These are phyloP conservation scores for Smutsia temminckii DNA, from an alignment of 2,797 vertebrate species.

Conservation along the genomic window DNA sequence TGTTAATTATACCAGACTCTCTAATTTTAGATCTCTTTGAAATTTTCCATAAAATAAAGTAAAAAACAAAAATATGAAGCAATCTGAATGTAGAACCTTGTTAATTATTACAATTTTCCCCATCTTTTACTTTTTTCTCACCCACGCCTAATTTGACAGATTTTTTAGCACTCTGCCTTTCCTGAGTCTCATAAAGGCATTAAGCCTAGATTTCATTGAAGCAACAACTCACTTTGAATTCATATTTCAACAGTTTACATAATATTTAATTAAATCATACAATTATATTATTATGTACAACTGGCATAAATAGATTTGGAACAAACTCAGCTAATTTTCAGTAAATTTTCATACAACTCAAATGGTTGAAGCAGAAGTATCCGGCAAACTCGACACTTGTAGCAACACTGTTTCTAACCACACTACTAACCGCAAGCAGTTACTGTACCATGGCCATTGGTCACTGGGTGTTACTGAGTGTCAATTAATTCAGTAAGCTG, in stretches of 20 bases:
- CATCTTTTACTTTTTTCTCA: conserved; percentile 47
- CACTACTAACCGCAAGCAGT: background rate
- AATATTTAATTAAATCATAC: conserved; percentile 56
- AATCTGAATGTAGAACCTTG: conserved; percentile 37
- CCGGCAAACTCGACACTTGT: background rate
- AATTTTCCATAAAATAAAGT: conserved; percentile 27
- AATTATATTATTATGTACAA: conserved; percentile 55
- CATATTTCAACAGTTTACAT: conserved; percentile 48
- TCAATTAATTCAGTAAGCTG: background rate
- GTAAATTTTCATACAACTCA: background rate
- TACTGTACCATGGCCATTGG: background rate
- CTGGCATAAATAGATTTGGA: conserved; percentile 55
- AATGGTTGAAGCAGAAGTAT: background rate
- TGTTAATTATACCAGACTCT: conserved; percentile 20
- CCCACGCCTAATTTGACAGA: background rate
- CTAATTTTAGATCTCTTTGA: conserved; percentile 56
- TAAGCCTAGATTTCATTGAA: conserved; percentile 41
- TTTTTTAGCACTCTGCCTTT: conserved; percentile 37
- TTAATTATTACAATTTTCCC: conserved; percentile 26
- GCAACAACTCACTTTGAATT: conserved; percentile 20
- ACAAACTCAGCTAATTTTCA: conserved; percentile 39
- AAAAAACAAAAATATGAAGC: background rate
- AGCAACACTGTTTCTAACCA: background rate
- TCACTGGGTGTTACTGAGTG: background rate
- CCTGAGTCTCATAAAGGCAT: conserved; percentile 15